Conservation (phyloP, 2,888 invertebrate genomes). For the Tipula unca region DNA sequence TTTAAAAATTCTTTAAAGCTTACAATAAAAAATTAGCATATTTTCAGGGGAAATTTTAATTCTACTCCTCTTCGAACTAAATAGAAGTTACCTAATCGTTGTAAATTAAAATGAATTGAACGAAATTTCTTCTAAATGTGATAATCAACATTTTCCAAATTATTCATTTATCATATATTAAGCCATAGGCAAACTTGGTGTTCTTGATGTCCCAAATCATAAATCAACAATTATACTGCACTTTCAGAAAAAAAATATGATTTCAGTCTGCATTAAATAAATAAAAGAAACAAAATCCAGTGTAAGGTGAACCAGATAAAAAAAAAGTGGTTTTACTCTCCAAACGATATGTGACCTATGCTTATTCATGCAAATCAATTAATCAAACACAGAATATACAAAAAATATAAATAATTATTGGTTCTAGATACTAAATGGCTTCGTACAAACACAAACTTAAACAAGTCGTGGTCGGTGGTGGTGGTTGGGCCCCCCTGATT, state of each 20-base stretch:
- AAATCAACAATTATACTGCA: background rate
- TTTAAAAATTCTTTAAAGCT: too few species aligned
- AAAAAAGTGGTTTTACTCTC: background rate
- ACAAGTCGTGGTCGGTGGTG: constrained; percentile 14
- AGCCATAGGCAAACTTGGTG: too few species aligned
- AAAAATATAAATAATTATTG: background rate
- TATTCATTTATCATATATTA: too few species aligned
- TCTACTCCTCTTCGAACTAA: too few species aligned
- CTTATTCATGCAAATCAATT: background rate
- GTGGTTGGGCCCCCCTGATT: constrained; percentile 57
- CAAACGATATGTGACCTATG: background rate
- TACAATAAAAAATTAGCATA: too few species aligned
- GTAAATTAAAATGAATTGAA: too few species aligned
- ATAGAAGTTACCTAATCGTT: too few species aligned
- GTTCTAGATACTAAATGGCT: background rate
- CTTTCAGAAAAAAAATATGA: background rate
- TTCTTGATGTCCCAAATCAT: background rate
- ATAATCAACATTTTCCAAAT: too few species aligned
- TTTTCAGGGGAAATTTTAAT: too few species aligned
- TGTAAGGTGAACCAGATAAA: background rate
- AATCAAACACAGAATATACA: background rate
- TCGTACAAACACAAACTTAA: too few species aligned
- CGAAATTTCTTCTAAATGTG: too few species aligned
- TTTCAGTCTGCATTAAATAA: background rate
- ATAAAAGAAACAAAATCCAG: background rate